Conservation (phyloP, 1,140 invertebrate species). For the Hycleus cichorii region DNA sequence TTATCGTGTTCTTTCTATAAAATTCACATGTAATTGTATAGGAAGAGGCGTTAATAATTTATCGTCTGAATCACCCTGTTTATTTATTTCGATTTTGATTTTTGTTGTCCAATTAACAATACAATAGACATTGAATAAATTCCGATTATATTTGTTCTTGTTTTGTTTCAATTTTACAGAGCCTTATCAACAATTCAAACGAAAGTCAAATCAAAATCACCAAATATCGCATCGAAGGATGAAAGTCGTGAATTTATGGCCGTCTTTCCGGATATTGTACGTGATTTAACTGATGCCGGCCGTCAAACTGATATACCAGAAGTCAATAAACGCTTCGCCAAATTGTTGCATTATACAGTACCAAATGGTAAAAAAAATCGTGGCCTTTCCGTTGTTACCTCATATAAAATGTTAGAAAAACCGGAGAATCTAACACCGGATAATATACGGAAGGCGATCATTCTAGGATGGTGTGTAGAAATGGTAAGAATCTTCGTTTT, state of each 20-base stretch:
- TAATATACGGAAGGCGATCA: constrained; percentile 68
- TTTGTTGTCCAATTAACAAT: neutral
- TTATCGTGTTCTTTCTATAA: too few species aligned
- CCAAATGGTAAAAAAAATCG: constrained; percentile 74
- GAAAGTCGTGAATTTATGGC: constrained; percentile 80
- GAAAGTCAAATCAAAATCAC: constrained; percentile 23
- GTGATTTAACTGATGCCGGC: constrained; percentile 68
- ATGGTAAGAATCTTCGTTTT: constrained; percentile 56
- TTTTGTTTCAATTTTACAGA: constrained; percentile 19
- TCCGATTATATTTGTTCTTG: neutral
- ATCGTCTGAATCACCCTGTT: neutral
- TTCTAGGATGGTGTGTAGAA: constrained; percentile 93
- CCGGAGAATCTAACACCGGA: constrained; percentile 61
- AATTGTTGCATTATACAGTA: constrained; percentile 75
- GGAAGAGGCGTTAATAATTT: too few species aligned
- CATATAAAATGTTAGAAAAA: constrained; percentile 67
- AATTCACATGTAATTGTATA: too few species aligned
- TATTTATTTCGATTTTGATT: neutral
- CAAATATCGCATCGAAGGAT: constrained; percentile 50
- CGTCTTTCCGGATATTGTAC: constrained; percentile 75
- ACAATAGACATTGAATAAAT: neutral
- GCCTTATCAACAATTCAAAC: constrained; percentile 37
- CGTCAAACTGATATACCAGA: constrained; percentile 66
- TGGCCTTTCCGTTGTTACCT: constrained; percentile 69
- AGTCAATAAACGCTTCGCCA: constrained; percentile 69